These are phyloP conservation scores for Oryzias sinensis DNA, from an alignment of 2,797 vertebrate genomes.

Conservation along the genomic window DNA sequence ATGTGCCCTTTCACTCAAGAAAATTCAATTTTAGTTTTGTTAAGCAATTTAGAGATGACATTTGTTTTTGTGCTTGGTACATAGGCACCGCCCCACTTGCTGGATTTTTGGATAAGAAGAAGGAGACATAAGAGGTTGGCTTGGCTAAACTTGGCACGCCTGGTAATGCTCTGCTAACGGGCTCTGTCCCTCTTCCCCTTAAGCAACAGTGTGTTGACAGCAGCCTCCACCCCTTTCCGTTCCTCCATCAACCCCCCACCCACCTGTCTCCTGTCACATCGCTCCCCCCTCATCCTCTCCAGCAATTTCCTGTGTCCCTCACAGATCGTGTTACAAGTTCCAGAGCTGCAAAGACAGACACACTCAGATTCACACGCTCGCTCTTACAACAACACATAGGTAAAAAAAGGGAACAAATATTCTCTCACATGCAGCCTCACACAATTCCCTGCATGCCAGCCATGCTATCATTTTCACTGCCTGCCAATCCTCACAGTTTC, in stretches of 20 bases:
- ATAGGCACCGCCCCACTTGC: constrained; percentile 30
- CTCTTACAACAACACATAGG: constrained; percentile 15
- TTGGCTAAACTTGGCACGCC: constrained; percentile 79
- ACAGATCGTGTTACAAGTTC: constrained; percentile 83
- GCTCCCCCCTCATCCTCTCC: constrained; percentile 59
- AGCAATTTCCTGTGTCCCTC: constrained; percentile 93
- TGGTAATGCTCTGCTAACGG: constrained; percentile 84
- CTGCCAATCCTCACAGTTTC: constrained; percentile 40
- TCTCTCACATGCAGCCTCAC: constrained; percentile 16
- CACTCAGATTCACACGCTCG: constrained; percentile 10
- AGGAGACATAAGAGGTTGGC: constrained; percentile 61
- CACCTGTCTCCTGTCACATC: constrained; percentile 69
- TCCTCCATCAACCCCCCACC: constrained; percentile 21
- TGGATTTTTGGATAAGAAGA: constrained; percentile 39
- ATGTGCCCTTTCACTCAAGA: constrained; percentile 4
- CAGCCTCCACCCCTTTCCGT: constrained; percentile 72
- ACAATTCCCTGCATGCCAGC: constrained; percentile 27
- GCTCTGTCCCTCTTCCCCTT: constrained; percentile 85
- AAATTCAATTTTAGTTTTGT: constrained; percentile 15
- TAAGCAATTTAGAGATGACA: constrained; percentile 9
- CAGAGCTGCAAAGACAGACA: constrained; percentile 50
- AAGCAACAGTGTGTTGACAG: constrained; percentile 74
- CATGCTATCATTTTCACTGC: constrained; percentile 41
- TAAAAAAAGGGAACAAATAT: constrained; percentile 11
- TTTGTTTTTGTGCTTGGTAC: constrained; percentile 8